Evolutionary conservation across 1,140 invertebrate genomes (phyloP).

Genomic region (Drosophila nikananu): DNA sequence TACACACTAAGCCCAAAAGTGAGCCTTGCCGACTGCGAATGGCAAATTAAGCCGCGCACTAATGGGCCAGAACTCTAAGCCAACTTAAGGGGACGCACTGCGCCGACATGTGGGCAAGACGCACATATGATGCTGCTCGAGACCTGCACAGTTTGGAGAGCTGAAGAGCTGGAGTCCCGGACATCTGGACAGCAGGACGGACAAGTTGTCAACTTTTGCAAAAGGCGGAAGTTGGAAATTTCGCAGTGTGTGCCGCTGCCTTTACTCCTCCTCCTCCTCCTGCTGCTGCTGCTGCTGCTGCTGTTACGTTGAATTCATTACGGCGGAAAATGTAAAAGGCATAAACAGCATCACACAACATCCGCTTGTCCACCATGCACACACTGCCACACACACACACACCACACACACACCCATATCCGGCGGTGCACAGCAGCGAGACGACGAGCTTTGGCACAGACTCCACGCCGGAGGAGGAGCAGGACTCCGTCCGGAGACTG

Average conservation of each 20-base stretch:
- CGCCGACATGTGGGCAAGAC: constrained; percentile 37
- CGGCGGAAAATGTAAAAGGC: constrained; percentile 81
- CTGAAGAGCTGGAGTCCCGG: background rate
- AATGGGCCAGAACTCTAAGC: constrained; percentile 40
- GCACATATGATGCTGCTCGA: constrained; percentile 33
- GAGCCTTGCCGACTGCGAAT: constrained; percentile 4
- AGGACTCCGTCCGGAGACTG: constrained; percentile 8
- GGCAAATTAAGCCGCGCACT: constrained; percentile 33
- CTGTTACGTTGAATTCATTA: constrained; percentile 78
- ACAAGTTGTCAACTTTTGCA: constrained; percentile 79
- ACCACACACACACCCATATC: constrained; percentile 25
- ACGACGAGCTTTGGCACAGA: constrained; percentile 31
- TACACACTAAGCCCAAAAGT: background rate
- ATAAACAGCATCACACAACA: constrained; percentile 83
- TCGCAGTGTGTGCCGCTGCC: constrained; percentile 57
- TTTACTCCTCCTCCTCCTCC: too few relatives aligned
- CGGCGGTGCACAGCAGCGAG: constrained; percentile 58
- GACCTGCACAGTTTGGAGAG: background rate
- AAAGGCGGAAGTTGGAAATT: constrained; percentile 81
- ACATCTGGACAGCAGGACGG: constrained; percentile 39
- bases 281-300: background rate
- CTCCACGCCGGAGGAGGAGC: background rate
- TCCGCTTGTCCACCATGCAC: constrained; percentile 61
- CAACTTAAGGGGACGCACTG: constrained; percentile 39
- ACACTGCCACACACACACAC: constrained; percentile 20